Conservation (phyloP, 2,113 vertebrate species). For the Theristicus caerulescens region DNA sequence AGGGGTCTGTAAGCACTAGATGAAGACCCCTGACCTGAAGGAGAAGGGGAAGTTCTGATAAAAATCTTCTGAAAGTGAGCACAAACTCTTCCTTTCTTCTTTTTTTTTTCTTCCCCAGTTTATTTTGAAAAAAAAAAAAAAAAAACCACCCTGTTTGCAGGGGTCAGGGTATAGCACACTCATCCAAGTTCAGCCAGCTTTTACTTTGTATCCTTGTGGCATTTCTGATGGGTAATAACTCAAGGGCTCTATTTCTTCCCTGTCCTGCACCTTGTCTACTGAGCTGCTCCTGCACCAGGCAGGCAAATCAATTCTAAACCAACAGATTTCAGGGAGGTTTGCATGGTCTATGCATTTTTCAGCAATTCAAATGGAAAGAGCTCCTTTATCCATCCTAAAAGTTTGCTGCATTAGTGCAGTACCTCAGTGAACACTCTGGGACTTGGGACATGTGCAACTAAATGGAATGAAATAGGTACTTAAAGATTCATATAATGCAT, state of each 20-base stretch:
- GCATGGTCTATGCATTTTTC: not conserved
- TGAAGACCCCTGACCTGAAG: not conserved
- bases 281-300: not conserved
- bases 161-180: not conserved
- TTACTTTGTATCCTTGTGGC: not conserved
- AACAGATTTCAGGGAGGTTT: not conserved
- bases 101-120: not conserved
- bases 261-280: not conserved
- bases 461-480: not conserved
- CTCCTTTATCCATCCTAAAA: not conserved
- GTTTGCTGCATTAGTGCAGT: not conserved
- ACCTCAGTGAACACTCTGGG: not conserved
- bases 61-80: not conserved
- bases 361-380: not conserved
- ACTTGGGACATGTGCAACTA: not conserved
- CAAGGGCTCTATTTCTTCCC: not conserved
- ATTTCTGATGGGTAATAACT: not conserved
- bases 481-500: not conserved
- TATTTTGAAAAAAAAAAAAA: not conserved
- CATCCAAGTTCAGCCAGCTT: not conserved
- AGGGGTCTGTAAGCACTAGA: not conserved
- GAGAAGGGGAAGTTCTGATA: not conserved
- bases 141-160: not conserved
- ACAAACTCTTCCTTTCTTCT: not conserved
- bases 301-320: not conserved